Evolutionary conservation across 2,888 invertebrate species (phyloP), one percentile per base, ranked within the genome.

Genomic region (Emmelina monodactyla): DNA sequence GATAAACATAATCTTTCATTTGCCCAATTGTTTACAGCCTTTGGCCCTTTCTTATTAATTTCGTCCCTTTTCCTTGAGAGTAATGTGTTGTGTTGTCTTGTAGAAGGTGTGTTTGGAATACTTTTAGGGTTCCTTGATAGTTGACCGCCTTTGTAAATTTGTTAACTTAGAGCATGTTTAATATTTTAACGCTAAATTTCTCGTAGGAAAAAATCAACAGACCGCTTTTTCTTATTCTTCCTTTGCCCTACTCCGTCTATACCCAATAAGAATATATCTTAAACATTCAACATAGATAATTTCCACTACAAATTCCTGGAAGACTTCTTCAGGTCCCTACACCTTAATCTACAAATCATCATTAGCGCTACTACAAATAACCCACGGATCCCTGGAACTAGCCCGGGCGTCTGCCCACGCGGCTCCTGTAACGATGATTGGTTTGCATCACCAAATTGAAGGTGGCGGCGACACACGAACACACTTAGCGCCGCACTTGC

Each of bases 1-100:
- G 66, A 75, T 76, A 67, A 71, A 75, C 76, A 75, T 78, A 76
- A 76, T 76, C 75, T 76, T 73, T 75, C 72, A 76, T 78, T 76
- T 73, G 62, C 57, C 53, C 47, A 59, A 67, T 67, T 69, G 61
- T 78, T 72, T 75, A 76, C 64, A 62, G 59, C 45, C 47, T 43
- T 45, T 51, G 56, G 50, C 55, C 51, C 51, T 48, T 47, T 47
- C 43, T 36, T 25, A 25, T 25, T 25, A 25, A 16, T 16, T 37
- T 44, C 39, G 39, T 68, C 62, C 43, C 42, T 51, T 36, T 66
- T 11, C 10, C 52, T 28, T 13, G 7, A 6, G n/a, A 12, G 13
- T 5, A 14, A 14, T 13, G 2, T 0, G 4, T 14, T 28, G 15
- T 9, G 37, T 7, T 52, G 50, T 43, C 5, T 41, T 30, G 59